A percentile compares a stretch with the other conserved stretches of the same genome.
These are phyloP conservation scores for Anhinga rufa DNA, from an alignment of 2,113 vertebrate species.

Conservation along the genomic window DNA sequence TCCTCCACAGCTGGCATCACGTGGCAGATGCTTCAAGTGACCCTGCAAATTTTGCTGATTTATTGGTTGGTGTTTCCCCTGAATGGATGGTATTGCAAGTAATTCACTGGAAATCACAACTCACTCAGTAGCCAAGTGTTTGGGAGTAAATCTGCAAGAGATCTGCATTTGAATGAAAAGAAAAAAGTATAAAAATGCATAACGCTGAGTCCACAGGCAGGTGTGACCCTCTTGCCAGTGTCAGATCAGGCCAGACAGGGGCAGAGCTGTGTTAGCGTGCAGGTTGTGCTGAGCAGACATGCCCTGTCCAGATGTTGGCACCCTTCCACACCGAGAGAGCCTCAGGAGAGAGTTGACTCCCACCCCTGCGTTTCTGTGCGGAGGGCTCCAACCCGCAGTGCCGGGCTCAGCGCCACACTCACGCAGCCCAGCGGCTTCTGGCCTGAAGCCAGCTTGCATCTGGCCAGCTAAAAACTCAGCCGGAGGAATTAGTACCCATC, in stretches of 20 bases:
- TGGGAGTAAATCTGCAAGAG: not conserved
- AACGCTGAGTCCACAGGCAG: not conserved
- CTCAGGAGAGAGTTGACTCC: accelerated
- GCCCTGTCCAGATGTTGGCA: not conserved
- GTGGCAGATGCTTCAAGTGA: not conserved
- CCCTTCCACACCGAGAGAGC: not conserved
- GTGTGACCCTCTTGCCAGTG: not conserved
- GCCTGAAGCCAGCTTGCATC: not conserved
- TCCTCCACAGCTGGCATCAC: not conserved
- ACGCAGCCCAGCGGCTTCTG: not conserved
- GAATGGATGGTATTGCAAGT: not conserved
- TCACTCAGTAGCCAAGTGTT: not conserved
- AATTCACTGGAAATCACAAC: not conserved
- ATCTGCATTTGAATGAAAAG: not conserved
- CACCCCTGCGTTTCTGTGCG: accelerated
- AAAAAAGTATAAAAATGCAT: not conserved
- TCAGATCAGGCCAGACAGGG: not conserved
- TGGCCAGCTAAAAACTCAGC: not conserved
- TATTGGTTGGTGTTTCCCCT: not conserved
- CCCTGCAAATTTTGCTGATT: not conserved
- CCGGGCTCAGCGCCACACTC: accelerated
- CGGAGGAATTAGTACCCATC: not conserved
- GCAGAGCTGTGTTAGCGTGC: accelerated
- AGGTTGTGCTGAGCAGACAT: not conserved
- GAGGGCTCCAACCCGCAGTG: not conserved